Evolutionary conservation across 2,797 vertebrate genomes (phyloP).

Genomic region (Stomatorhinus walkeri): DNA sequence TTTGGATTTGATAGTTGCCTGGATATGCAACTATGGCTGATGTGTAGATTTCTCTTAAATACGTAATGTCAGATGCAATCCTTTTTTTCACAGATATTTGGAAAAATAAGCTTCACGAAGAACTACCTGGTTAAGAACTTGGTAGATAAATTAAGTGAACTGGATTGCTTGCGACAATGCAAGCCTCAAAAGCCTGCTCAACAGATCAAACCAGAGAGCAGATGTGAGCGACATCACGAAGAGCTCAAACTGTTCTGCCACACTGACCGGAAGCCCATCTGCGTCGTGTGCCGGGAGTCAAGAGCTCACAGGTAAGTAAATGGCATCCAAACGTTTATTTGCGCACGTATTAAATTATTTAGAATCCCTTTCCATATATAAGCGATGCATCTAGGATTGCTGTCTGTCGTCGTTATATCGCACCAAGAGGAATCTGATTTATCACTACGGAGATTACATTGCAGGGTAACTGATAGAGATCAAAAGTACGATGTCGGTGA

Average conservation of each 20-base stretch:
- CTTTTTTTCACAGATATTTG: constrained; percentile 54
- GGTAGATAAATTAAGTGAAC: constrained; percentile 62
- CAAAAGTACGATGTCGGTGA: background rate
- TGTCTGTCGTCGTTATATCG: background rate
- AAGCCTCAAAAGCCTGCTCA: constrained; percentile 43
- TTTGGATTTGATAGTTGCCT: background rate
- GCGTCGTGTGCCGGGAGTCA: constrained; percentile 68
- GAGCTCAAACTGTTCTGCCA: constrained; percentile 68
- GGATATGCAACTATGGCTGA: background rate
- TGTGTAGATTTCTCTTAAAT: background rate
- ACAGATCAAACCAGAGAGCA: constrained; percentile 51
- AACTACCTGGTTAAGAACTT: constrained; percentile 72
- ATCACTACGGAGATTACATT: background rate
- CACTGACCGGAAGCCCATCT: constrained; percentile 63
- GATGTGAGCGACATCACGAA: constrained; percentile 64
- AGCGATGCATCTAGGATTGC: background rate
- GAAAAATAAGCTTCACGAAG: constrained; percentile 65
- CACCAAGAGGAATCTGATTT: background rate
- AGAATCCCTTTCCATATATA: background rate
- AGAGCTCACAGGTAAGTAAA: constrained; percentile 49
- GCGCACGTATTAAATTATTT: background rate
- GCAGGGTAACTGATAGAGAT: background rate
- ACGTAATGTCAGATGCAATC: background rate
- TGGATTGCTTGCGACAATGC: constrained; percentile 53
- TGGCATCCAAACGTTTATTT: background rate